Conservation (phyloP, 2,888 invertebrate genomes). For the Cerastis rubricosa region DNA sequence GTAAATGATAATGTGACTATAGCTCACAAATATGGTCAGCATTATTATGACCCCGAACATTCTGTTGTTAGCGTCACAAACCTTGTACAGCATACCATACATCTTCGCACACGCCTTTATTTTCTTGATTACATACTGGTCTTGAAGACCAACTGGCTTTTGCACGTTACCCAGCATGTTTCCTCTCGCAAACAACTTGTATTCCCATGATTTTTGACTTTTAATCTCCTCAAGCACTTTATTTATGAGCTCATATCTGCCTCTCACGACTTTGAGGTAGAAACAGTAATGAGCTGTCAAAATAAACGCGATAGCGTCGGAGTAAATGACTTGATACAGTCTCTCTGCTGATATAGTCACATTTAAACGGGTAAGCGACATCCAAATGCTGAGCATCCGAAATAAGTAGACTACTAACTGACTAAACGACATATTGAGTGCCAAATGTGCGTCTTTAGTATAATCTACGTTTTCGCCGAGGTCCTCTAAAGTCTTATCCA, state of each 20-base stretch:
- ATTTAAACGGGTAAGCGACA: slow-evolving; percentile 69
- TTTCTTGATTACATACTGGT: slow-evolving; percentile 75
- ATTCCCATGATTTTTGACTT: slow-evolving; percentile 70
- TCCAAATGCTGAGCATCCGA: slow-evolving; percentile 74
- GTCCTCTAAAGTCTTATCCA: slow-evolving; percentile 74
- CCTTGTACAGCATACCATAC: slow-evolving; percentile 75
- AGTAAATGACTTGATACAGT: slow-evolving; percentile 76
- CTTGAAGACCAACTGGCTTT: slow-evolving; percentile 71
- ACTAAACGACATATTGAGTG: slow-evolving; percentile 64
- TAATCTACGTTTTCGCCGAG: slow-evolving; percentile 75
- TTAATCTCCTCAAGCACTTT: slow-evolving; percentile 74
- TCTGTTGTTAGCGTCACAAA: slow-evolving; percentile 67
- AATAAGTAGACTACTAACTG: slow-evolving; percentile 68
- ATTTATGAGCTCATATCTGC: slow-evolving; percentile 77
- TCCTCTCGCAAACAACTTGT: slow-evolving; percentile 71
- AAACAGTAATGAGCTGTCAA: slow-evolving; percentile 75
- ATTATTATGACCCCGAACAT: slow-evolving; percentile 76
- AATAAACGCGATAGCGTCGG: slow-evolving; percentile 74
- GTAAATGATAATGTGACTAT: slow-evolving; percentile 75
- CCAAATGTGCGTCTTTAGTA: slow-evolving; percentile 65
- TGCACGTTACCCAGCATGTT: slow-evolving; percentile 62
- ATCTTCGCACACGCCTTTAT: slow-evolving; percentile 77
- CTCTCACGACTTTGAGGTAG: slow-evolving; percentile 70
- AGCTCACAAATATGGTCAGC: slow-evolving; percentile 71
- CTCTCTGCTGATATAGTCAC: slow-evolving; percentile 73